Evolutionary conservation across 2,797 vertebrate genomes (phyloP), one percentile per base, ranked within the genome.

Genomic region (Rousettus madagascariensis): DNA sequence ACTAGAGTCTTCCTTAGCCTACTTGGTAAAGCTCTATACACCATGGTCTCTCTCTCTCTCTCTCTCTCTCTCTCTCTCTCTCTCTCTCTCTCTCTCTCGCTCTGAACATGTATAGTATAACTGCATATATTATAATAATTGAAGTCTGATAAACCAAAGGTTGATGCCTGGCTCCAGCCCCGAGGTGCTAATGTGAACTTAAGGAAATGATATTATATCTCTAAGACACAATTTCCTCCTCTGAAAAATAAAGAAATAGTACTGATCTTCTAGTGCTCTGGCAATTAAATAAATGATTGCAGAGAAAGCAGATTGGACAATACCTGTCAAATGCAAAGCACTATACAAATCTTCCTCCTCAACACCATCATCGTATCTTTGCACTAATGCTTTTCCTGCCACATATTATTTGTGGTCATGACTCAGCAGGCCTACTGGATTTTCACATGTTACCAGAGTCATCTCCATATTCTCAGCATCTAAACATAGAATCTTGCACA

Each of bases 281-380:
- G 36, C 17, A 59, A 46, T 46, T 71, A 87, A 65, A 10, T 55
- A 75, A 65, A 12, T 10, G 24, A 91, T 38, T 36, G 41, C 1
- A 57, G 1, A 26, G 19, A 65, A 43, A 10, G 2, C 8, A 57
- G 11, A 80, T 1, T 13, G 22, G 8, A 61, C 2, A 1, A 0
- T 10, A 10, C 16, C 78, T 51, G 33, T 4, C 28, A 10, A 2
- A 17, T 1, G 7, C 26, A 20, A 24, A 20, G 3, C 2, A 28
- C 2, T n/a, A 2, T 7, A 13, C 2, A 72, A 36, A 6, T 5
- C 20, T 20, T 36, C 26, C 22, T 26, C 38, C 5, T 74, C 38
- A 51, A 61, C 8, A n/a, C 22, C 16, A 46, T 17, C 20, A 38
- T 36, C 8, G 6, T 15, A 17, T 13, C 28, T 19, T 30, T 61